These are phyloP conservation scores for Melieria picta DNA, from an alignment of 2,888 invertebrate species.

Conservation along the genomic window DNA sequence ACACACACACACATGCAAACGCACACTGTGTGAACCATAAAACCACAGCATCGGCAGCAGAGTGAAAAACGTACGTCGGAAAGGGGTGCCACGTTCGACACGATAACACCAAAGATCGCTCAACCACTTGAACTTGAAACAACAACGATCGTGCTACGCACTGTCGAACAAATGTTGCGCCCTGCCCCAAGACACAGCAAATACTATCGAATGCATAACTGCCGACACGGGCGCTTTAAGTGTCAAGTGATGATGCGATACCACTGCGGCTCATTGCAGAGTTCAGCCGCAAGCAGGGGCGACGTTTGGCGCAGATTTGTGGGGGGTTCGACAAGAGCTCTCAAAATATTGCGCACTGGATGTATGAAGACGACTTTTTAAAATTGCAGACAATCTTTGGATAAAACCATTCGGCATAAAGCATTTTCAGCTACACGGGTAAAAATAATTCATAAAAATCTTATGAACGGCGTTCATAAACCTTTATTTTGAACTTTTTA, in stretches of 20 bases:
- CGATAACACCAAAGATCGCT: constrained; percentile 47
- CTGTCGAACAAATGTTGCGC: too few relatives aligned
- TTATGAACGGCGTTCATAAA: too few relatives aligned
- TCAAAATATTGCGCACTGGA: background rate
- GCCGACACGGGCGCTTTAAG: too few relatives aligned
- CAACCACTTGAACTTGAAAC: constrained; percentile 48
- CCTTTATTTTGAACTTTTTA: too few relatives aligned
- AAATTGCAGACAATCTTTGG: constrained; percentile 3
- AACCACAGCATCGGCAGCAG: constrained; percentile 10
- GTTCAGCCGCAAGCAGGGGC: too few relatives aligned
- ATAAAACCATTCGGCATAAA: too few relatives aligned
- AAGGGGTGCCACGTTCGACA: constrained; percentile 48
- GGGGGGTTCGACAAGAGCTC: background rate
- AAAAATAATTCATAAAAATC: too few relatives aligned
- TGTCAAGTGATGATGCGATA: too few relatives aligned
- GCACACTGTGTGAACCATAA: constrained; percentile 14
- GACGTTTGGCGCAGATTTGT: background rate
- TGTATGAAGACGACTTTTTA: background rate
- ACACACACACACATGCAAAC: constrained; percentile 7
- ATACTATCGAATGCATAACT: too few relatives aligned
- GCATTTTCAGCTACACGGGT: too few relatives aligned
- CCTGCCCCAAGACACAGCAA: too few relatives aligned
- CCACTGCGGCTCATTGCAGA: too few relatives aligned
- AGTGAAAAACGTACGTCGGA: constrained; percentile 5
- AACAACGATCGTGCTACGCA: constrained; percentile 31